A percentile compares a stretch with the other conserved stretches of the same genome.
These are phyloP conservation scores for Mionectes olivaceus DNA, from an alignment of 2,797 vertebrate species.

Conservation along the genomic window DNA sequence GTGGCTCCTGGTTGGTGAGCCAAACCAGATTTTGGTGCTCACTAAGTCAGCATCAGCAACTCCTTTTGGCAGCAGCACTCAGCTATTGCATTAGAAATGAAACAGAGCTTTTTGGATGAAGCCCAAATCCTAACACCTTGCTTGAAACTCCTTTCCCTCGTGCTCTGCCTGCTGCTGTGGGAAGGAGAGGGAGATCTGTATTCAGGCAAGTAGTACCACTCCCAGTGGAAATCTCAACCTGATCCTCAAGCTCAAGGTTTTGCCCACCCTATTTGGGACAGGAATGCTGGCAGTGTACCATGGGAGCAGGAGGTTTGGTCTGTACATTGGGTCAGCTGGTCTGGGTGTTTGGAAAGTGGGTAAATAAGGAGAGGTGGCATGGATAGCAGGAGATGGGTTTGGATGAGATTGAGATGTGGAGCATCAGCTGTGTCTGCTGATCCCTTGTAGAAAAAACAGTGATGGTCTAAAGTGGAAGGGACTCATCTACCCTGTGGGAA, in stretches of 20 bases:
- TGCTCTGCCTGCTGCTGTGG: not conserved
- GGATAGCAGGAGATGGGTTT: not conserved
- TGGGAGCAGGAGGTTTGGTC: not conserved
- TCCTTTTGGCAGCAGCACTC: not conserved
- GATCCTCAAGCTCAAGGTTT: not conserved
- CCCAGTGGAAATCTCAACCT: not conserved
- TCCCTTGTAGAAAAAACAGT: not conserved
- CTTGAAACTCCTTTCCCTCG: not conserved
- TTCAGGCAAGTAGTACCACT: not conserved
- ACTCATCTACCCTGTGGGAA: not conserved
- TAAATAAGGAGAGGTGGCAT: not conserved
- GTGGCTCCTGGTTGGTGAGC: not conserved
- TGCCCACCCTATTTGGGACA: accelerated
- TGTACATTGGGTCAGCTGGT: not conserved
- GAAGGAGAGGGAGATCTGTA: not conserved
- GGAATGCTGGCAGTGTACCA: not conserved
- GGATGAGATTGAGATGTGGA: not conserved
- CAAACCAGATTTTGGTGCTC: not conserved
- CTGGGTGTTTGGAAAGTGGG: not conserved
- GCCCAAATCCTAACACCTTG: not conserved
- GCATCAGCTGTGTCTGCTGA: not conserved
- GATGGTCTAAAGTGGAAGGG: not conserved
- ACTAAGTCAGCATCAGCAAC: not conserved
- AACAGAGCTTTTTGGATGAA: not conserved
- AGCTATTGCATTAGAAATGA: not conserved